Conservation (phyloP, 2,888 invertebrate genomes). For the Drosophila kuntzei region DNA sequence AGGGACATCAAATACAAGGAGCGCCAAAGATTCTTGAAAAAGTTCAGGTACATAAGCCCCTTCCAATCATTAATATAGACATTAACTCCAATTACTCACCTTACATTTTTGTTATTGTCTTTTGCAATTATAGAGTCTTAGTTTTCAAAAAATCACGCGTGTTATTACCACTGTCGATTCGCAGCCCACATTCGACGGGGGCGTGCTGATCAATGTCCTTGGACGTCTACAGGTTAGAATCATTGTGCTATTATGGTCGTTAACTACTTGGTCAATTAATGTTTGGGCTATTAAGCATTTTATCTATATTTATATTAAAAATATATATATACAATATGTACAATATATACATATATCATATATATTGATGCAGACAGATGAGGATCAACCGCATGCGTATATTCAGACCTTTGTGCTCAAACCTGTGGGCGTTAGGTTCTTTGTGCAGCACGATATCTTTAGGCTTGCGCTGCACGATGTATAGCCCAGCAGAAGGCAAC, state of each 20-base stretch:
- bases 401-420: conserved; percentile 97
- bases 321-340: not conserved
- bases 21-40: conserved; percentile 98
- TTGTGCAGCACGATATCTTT: conserved; percentile 98
- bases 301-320: not conserved
- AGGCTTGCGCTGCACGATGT: conserved; percentile 95
- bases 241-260: not conserved
- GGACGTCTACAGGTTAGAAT: conserved; percentile 96
- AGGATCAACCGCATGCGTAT: conserved; percentile 97
- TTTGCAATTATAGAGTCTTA: conserved; percentile 90
- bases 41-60: conserved; percentile 90
- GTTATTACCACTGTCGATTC: conserved; percentile 97
- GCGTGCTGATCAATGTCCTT: conserved; percentile 97
- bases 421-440: conserved; percentile 94
- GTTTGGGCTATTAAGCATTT: not conserved
- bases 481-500: conserved; percentile 83
- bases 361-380: conserved; percentile 91
- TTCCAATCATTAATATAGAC: not conserved
- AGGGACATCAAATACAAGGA: conserved; percentile 96
- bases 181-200: conserved; percentile 99
- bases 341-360: conserved; percentile 25
- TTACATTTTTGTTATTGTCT: conserved; percentile 7
- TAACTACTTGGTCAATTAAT: conserved; percentile 7
- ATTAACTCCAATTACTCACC: not conserved
- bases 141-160: conserved; percentile 97